Percentiles rank a stretch among this genome's conserved stretches.
Conservation (phyloP, 2,113 vertebrate genomes). For the Odobenus rosmarus region DNA sequence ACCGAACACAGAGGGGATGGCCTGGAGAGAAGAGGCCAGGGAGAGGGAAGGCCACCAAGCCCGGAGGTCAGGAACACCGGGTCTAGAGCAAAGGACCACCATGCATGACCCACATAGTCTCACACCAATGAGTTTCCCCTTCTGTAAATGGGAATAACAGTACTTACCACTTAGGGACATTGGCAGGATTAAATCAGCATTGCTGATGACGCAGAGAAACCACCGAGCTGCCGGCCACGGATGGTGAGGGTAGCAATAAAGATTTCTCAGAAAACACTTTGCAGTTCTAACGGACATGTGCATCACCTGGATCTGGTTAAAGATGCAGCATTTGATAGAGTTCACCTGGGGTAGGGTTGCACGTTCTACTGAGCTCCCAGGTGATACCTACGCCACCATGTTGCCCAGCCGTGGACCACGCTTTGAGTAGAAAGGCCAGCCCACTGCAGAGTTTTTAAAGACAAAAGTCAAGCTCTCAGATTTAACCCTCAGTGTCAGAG, state of each 20-base stretch:
- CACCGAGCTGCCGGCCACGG: rapidly evolving
- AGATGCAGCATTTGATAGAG: neutral
- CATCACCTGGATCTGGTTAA: neutral
- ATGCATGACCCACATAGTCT: neutral
- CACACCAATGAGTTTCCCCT: neutral
- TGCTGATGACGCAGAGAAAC: neutral
- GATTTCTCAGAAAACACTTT: neutral
- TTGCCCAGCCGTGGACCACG: rapidly evolving
- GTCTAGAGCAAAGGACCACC: neutral
- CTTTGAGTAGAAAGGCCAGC: neutral
- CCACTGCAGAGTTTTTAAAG: neutral
- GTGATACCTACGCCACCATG: rapidly evolving
- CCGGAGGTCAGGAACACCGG: rapidly evolving
- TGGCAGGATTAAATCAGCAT: neutral
- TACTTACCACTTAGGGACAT: rapidly evolving
- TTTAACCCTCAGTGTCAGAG: neutral
- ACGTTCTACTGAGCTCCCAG: neutral
- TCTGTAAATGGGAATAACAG: neutral
- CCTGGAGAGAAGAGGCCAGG: neutral
- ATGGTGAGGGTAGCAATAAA: rapidly evolving
- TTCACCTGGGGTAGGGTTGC: neutral
- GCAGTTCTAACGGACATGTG: rapidly evolving
- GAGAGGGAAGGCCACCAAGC: neutral
- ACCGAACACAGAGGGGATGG: neutral
- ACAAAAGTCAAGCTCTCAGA: neutral